Conservation (phyloP, 2,888 invertebrate species). For the Thera obeliscata region DNA sequence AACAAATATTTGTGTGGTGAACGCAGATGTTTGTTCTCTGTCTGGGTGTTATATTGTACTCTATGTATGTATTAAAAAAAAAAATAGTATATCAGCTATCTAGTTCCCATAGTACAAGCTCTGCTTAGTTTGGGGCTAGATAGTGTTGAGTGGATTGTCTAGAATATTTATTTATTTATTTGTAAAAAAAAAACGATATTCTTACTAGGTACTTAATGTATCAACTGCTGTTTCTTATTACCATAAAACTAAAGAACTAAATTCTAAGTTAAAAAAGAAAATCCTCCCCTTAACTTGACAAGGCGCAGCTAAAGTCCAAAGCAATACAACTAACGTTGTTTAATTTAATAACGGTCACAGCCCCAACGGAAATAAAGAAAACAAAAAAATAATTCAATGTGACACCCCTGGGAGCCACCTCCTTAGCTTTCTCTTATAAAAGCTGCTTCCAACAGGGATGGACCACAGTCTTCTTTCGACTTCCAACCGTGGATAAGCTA, state of each 20-base stretch:
- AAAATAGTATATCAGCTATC: too few relatives aligned
- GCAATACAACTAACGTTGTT: slow-evolving; percentile 71
- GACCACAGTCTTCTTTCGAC: slow-evolving; percentile 48
- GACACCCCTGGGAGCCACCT: slow-evolving; percentile 70
- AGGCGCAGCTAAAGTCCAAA: slow-evolving; percentile 60
- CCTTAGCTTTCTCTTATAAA: slow-evolving; percentile 65
- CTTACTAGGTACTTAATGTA: too few relatives aligned
- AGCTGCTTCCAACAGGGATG: slow-evolving; percentile 45
- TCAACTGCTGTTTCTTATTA: too few relatives aligned
- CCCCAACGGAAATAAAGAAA: slow-evolving; percentile 56
- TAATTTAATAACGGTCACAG: slow-evolving; percentile 79
- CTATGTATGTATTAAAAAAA: too few relatives aligned
- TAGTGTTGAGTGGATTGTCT: too few relatives aligned
- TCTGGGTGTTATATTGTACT: too few relatives aligned
- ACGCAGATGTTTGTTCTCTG: too few relatives aligned
- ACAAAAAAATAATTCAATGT: slow-evolving; percentile 62
- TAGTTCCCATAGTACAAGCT: too few relatives aligned
- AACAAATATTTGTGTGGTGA: too few relatives aligned
- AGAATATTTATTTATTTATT: too few relatives aligned
- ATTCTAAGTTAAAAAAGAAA: slow-evolving; percentile 8
- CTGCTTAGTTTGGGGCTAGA: too few relatives aligned
- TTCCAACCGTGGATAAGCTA: slow-evolving; percentile 34
- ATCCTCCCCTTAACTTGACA: slow-evolving; percentile 50
- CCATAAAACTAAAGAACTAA: neutral
- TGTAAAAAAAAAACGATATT: too few relatives aligned